phyloP scores from a whole-genome alignment of 2,888 invertebrate species.

The Harmothoe impar region DNA sequence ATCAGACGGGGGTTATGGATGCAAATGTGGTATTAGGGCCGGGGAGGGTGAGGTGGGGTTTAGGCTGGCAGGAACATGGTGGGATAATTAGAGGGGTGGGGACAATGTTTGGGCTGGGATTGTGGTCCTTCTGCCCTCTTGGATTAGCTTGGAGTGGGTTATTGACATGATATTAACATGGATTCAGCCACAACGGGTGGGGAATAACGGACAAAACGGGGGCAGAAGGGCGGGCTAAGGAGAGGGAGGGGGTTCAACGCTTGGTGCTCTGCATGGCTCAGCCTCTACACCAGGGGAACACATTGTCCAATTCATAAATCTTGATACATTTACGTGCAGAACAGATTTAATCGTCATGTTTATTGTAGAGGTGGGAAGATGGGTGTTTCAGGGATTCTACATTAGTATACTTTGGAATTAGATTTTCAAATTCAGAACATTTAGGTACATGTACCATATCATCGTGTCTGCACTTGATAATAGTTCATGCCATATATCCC shows the following conservation, averaged over 20 bases:
- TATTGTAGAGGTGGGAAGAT: too few species aligned
- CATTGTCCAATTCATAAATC: too few species aligned
- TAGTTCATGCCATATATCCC: too few species aligned
- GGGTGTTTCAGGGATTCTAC: too few species aligned
- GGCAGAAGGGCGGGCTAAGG: neutral
- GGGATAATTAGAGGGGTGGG: slow-evolving; percentile 50
- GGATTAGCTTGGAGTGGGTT: neutral
- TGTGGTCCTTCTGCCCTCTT: neutral
- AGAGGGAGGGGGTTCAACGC: neutral
- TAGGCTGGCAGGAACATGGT: neutral
- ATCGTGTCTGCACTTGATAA: too few species aligned
- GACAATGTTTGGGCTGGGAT: slow-evolving; percentile 53
- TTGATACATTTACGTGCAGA: too few species aligned
- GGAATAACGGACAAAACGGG: neutral
- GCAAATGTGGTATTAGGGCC: slow-evolving; percentile 59
- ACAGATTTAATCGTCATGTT: too few species aligned
- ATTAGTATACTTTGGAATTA: too few species aligned
- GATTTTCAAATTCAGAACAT: too few species aligned
- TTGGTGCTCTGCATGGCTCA: too few species aligned
- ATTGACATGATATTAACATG: slow-evolving; percentile 63
- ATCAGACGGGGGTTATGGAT: slow-evolving; percentile 50
- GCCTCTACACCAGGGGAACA: too few species aligned
- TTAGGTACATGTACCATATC: too few species aligned
- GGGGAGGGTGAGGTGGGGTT: neutral
- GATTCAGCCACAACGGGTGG: slow-evolving; percentile 7